A percentile compares a stretch with the other conserved stretches of the same genome.
phyloP scores from a whole-genome alignment of 2,888 invertebrate genomes.

The Erebia palarica region DNA sequence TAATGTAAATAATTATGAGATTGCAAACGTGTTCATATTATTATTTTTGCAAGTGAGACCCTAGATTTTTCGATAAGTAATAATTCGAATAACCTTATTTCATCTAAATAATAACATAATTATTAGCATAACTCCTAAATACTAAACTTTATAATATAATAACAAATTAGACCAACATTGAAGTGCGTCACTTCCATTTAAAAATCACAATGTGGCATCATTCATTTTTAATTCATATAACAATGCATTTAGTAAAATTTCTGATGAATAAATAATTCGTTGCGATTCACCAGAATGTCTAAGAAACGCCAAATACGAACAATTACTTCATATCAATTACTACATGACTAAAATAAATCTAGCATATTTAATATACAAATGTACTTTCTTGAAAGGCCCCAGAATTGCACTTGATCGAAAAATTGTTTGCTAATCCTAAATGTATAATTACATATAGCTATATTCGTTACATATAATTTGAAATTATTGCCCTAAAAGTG shows the following conservation, averaged over 20 bases:
- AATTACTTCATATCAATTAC: not conserved
- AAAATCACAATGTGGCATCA: not conserved
- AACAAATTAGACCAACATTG: not conserved
- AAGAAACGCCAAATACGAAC: not conserved
- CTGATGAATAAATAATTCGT: not conserved
- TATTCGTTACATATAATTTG: not conserved
- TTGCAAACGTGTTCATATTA: not conserved
- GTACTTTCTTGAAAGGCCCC: constrained; percentile 1
- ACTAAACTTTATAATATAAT: not conserved
- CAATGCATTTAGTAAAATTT: not conserved
- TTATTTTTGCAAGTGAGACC: constrained; percentile 3
- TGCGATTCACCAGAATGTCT: not conserved
- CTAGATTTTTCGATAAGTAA: not conserved
- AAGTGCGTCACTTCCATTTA: too few relatives aligned
- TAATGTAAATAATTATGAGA: not conserved
- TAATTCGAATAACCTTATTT: not conserved
- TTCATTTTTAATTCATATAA: not conserved
- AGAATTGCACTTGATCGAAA: constrained; percentile 1
- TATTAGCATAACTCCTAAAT: not conserved
- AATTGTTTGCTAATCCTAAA: not conserved
- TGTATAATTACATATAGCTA: not conserved
- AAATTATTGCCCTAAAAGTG: not conserved
- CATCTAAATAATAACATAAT: not conserved
- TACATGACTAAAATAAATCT: not conserved
- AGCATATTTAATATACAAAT: not conserved